phyloP scores from a whole-genome alignment of 2,113 vertebrate species.

The Rhadina sibilatrix region DNA sequence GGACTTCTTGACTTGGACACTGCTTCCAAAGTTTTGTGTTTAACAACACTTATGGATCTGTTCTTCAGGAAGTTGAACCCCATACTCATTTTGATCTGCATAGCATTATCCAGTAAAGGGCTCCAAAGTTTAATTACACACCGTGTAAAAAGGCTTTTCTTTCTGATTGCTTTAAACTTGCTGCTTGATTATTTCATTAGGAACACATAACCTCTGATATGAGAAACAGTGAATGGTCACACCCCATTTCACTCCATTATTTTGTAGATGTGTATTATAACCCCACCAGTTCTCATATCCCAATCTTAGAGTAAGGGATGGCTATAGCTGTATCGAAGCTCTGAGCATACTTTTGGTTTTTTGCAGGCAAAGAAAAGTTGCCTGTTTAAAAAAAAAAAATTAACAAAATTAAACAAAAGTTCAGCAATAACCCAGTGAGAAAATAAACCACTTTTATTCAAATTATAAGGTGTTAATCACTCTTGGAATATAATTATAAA shows the following conservation, averaged over 20 bases:
- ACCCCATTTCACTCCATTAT: neutral
- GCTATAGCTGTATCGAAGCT: neutral
- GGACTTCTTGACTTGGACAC: neutral
- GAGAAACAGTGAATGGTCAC: neutral
- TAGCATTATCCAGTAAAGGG: neutral
- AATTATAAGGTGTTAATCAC: conserved; percentile 50
- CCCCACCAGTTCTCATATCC: neutral
- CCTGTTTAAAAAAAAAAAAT: neutral
- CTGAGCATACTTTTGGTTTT: fast-evolving
- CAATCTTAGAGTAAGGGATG: neutral
- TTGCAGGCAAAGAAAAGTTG: neutral
- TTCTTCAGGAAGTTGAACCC: neutral
- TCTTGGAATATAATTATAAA: conserved; percentile 38
- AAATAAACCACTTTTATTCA: conserved; percentile 79
- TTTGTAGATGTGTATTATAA: neutral
- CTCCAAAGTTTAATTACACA: neutral
- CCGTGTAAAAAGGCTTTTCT: neutral
- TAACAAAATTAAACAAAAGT: neutral
- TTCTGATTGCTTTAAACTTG: neutral
- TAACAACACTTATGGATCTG: neutral
- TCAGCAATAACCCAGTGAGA: conserved; percentile 58
- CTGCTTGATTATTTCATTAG: neutral
- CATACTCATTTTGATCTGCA: neutral
- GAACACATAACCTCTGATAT: neutral
- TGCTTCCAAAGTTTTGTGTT: neutral